A percentile compares a stretch with the other conserved stretches of the same genome.
These are phyloP conservation scores for Propithecus coquereli DNA, from an alignment of 2,113 vertebrate species.

Conservation along the genomic window DNA sequence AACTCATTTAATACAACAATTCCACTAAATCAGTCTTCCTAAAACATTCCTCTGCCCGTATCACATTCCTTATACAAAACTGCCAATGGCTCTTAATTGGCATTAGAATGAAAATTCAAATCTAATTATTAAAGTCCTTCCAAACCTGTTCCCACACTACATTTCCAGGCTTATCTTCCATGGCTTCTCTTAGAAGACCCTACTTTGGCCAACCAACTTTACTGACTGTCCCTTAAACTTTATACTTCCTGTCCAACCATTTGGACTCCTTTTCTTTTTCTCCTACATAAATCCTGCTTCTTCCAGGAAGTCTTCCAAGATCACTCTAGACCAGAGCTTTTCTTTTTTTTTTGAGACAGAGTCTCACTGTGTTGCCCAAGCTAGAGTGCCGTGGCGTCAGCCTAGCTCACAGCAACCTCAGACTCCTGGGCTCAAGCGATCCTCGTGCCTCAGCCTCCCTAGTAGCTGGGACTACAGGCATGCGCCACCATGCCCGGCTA, in stretches of 20 bases:
- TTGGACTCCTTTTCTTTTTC: not conserved
- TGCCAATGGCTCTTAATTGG: not conserved
- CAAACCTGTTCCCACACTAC: not conserved
- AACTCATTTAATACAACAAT: not conserved
- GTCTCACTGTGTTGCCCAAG: too few species aligned
- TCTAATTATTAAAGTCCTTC: not conserved
- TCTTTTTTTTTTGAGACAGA: too few species aligned
- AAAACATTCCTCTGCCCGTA: not conserved
- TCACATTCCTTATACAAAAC: not conserved
- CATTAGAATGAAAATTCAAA: conserved; percentile 12
- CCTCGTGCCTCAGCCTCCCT: too few species aligned
- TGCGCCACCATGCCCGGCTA: too few species aligned
- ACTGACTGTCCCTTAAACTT: not conserved
- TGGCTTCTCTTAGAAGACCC: not conserved
- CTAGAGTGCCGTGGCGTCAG: too few species aligned
- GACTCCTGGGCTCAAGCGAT: too few species aligned
- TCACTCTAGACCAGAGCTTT: not conserved
- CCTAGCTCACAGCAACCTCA: too few species aligned
- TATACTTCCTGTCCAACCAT: not conserved
- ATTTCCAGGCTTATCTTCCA: not conserved
- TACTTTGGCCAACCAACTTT: not conserved
- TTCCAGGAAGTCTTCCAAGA: not conserved
- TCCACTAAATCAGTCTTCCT: not conserved
- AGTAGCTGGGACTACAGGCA: too few species aligned
- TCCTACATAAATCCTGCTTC: not conserved